Percentiles rank a stretch among this genome's conserved stretches.
Evolutionary conservation across 2,888 invertebrate species (phyloP).

Genomic region (Prosopocoilus inquinatus): DNA sequence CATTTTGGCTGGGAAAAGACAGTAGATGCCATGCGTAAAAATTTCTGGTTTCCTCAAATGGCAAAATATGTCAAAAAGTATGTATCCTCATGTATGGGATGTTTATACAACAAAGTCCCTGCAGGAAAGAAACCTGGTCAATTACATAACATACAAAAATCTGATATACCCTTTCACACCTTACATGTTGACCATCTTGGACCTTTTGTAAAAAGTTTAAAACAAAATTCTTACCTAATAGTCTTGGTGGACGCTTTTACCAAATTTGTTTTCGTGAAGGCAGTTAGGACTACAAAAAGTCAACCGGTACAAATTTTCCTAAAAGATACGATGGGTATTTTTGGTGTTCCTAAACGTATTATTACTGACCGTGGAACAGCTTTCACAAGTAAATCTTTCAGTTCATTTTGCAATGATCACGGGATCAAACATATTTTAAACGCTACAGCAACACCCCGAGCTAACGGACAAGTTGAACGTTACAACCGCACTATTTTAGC

Average conservation of each 20-base stretch:
- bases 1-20: constrained; percentile 40
- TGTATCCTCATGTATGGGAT: constrained; percentile 33
- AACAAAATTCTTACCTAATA: constrained; percentile 37
- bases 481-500: constrained; percentile 11
- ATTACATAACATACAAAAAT: constrained; percentile 39
- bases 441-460: constrained; percentile 18
- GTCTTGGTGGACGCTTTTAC: constrained; percentile 39
- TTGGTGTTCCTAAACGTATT: constrained; percentile 15
- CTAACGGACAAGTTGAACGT: constrained; percentile 20
- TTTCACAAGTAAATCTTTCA: constrained; percentile 12
- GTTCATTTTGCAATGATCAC: constrained; percentile 8
- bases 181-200: constrained; percentile 47
- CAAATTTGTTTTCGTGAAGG: constrained; percentile 5
- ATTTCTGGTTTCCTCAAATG: constrained; percentile 37
- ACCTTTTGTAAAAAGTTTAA: constrained; percentile 39
- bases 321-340: constrained; percentile 14
- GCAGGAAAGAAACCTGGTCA: constrained; percentile 27
- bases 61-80: constrained; percentile 32
- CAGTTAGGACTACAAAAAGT: constrained; percentile 10
- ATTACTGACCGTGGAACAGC: constrained; percentile 19
- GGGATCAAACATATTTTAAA: constrained; percentile 20
- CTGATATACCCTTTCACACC: constrained; percentile 45
- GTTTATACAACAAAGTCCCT: constrained; percentile 36
- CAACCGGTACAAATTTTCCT: constrained; percentile 1
- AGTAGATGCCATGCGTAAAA: constrained; percentile 20